Conservation (phyloP, 2,797 vertebrate species). For the Fistularia commersonii region DNA sequence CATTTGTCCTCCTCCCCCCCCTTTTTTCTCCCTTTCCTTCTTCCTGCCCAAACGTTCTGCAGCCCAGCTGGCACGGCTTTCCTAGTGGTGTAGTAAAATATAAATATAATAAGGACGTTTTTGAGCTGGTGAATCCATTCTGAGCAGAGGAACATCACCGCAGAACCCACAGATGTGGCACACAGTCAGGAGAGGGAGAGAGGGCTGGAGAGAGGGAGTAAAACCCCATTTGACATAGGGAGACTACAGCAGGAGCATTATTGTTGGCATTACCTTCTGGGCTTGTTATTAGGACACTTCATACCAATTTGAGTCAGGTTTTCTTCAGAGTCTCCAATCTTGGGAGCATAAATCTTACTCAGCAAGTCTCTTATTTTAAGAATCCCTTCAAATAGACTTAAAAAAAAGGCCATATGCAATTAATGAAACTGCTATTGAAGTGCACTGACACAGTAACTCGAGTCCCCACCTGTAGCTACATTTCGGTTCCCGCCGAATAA, state of each 20-base stretch:
- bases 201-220: constrained; percentile 46
- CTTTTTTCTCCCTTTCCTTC: constrained; percentile 30
- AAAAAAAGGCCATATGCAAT: constrained; percentile 8
- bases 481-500: too few relatives aligned
- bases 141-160: constrained; percentile 86
- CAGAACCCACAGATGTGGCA: constrained; percentile 82
- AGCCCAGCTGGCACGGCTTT: constrained; percentile 77
- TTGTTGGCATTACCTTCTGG: constrained; percentile 49
- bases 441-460: background rate
- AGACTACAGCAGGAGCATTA: constrained; percentile 54
- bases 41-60: constrained; percentile 59
- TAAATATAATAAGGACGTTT: constrained; percentile 88
- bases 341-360: constrained; percentile 19
- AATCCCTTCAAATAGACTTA: constrained; percentile 8
- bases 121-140: constrained; percentile 87
- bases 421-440: constrained; percentile 10
- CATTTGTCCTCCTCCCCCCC: constrained; percentile 39
- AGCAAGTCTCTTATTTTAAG: constrained; percentile 33
- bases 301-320: constrained; percentile 37
- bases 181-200: constrained; percentile 65
- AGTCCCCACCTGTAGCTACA: constrained; percentile 1
- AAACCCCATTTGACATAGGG: constrained; percentile 49
- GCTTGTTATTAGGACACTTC: constrained; percentile 61
- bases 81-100: constrained; percentile 83
- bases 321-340: constrained; percentile 35